phyloP scores from a whole-genome alignment of 2,888 invertebrate genomes.

The Priocnemis perturbator region DNA sequence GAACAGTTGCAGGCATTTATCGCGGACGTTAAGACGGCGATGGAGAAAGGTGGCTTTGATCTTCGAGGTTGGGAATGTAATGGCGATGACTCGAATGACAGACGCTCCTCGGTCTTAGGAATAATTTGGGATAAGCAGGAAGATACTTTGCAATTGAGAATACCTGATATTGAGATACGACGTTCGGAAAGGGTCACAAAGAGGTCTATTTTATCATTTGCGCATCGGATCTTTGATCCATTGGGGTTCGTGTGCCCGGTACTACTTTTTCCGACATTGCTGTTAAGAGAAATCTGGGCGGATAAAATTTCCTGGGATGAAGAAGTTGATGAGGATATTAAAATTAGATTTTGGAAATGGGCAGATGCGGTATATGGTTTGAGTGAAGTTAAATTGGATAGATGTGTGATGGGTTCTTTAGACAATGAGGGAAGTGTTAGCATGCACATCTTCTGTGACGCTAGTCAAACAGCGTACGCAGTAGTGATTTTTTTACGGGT shows the following conservation, averaged over 20 bases:
- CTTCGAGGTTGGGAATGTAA: constrained; percentile 20
- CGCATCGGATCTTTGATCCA: constrained; percentile 25
- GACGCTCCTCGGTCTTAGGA: constrained; percentile 10
- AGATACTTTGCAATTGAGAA: too few relatives aligned
- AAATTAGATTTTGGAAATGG: constrained; percentile 14
- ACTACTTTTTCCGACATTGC: constrained; percentile 9
- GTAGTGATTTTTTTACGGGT: constrained; percentile 11
- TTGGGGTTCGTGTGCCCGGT: constrained; percentile 19
- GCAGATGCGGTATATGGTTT: neutral
- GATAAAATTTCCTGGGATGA: constrained; percentile 17
- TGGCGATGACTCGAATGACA: neutral
- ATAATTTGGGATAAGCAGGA: constrained; percentile 20
- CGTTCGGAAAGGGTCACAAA: constrained; percentile 11
- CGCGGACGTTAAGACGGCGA: neutral
- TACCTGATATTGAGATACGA: too few relatives aligned
- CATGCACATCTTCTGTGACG: constrained; percentile 20
- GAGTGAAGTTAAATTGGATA: too few relatives aligned
- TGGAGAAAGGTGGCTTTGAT: constrained; percentile 1
- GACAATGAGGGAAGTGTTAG: neutral
- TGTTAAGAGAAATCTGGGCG: constrained; percentile 20
- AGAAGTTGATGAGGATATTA: neutral
- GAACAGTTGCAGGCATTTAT: neutral
- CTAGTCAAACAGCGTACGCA: constrained; percentile 20
- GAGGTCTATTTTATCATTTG: neutral
- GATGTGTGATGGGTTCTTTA: too few relatives aligned